Evolutionary conservation across 2,797 vertebrate species (phyloP), one percentile per base, ranked within the genome.

Genomic region (Squalus acanthias): DNA sequence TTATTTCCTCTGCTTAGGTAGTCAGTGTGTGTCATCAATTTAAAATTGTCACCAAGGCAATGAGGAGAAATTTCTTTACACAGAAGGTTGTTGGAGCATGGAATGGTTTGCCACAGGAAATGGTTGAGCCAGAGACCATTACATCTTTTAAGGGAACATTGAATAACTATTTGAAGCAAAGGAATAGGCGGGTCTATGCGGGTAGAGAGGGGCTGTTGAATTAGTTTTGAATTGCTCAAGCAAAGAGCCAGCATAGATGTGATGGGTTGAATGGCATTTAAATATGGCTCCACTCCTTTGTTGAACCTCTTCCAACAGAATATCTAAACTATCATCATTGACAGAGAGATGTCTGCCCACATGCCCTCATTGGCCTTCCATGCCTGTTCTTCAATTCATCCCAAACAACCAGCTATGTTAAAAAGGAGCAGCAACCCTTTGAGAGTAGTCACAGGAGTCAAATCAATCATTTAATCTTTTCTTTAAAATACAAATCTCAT

Each of bases 161-260:
- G 17, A 20, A 93, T 93, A 67, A 93, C 20, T 65, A 67, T 93
- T 93, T 24, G 63, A n/a, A 13, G 91, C 17, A 93, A 67, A 93
- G 91, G n/a, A 93, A 67, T 93, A 93, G 9, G n/a, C 15, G 67
- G 7, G 63, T n/a, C 91, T 65, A 93, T 93, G 63, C n/a, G 20
- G 91, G 63, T 22, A 92, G 89, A 65, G 60, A 17, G 33, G 57
- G 29, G 57, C 57, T 63, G 29, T 92, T 5, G 15, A 53, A 63
- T 91, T 91, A 65, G 88, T 63, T 91, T 91, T 63, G 57, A 91
- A 93, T 46, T 93, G 63, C 57, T 63, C 33, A 33, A 63, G 89
- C 57, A 92, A 92, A 65, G 89, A 39, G 5, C 89, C 57, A 63
- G 89, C 13, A 63, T 65, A 65, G 57, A 92, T n/a, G 33, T 63